Evolutionary conservation across 2,797 vertebrate genomes (phyloP), one percentile per base, ranked within the genome.

Genomic region (Acropternis orthonyx): DNA sequence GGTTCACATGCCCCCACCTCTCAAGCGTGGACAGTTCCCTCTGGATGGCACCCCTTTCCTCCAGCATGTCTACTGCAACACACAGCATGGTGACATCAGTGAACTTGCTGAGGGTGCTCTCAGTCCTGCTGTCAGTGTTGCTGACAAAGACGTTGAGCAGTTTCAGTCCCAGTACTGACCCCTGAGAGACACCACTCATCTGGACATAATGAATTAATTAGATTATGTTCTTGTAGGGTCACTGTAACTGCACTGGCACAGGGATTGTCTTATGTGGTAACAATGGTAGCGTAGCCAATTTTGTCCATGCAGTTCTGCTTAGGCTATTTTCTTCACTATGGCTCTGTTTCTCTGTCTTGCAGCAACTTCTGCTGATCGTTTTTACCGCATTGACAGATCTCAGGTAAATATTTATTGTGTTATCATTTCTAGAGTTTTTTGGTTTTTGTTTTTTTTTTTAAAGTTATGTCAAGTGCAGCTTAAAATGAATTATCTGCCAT

Each of bases 361-460:
- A 99, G 99, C 99, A 90, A 99, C 99, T 63, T 99, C 99, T 94
- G 98, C 99, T 71, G 99, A 99, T 96, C 99, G 99, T 73, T 99
- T 99, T 97, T 99, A 99, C 94, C 99, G 99, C 92, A 99, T 99
- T 85, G 99, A 99, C 98, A 99, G 99, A 97, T 99, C 99, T 98
- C 99, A 99, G 99, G 99, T 99, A 98, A 95, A 97, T 92, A 32
- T 88, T 62, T 72, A 61, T 77, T 88, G 0, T 0, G 8, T 69
- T 88, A 34, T 17, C 0, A 0, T 85, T 74, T 85, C 49, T 74
- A 12, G 6, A 58, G 23, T 7, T 16, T 26, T n/a, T n/a, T n/a
- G n/a, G n/a, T n/a, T n/a, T n/a, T n/a, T n/a, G 23, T 7, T 16
- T 26, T 80, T 28, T 24, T 34, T 76, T 81, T 66, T 28, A 11